Evolutionary conservation across 2,888 invertebrate species (phyloP).

Genomic region (Marasmarcha lunaedactyla): DNA sequence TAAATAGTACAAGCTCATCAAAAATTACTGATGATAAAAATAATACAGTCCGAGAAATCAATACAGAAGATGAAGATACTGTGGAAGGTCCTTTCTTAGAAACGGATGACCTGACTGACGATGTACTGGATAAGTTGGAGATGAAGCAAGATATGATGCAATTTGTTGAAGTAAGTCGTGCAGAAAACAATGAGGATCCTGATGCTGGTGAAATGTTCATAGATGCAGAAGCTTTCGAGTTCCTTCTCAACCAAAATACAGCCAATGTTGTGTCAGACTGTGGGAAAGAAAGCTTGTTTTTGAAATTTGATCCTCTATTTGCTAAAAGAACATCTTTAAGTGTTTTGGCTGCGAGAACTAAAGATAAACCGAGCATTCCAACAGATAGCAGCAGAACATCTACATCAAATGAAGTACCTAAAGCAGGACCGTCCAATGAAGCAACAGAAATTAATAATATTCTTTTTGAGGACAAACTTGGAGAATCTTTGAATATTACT

Average conservation of each 20-base stretch:
- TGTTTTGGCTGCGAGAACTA: constrained; percentile 33
- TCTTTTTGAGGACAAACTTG: constrained; percentile 22
- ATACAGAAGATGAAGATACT: constrained; percentile 60
- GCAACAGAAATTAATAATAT: constrained; percentile 21
- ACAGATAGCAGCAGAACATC: constrained; percentile 15
- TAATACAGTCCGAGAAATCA: constrained; percentile 33
- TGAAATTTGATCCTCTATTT: constrained; percentile 60
- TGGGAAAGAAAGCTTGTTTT: constrained; percentile 58
- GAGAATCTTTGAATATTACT: constrained; percentile 32
- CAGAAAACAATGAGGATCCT: constrained; percentile 27
- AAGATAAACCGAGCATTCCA: constrained; percentile 43
- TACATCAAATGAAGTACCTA: constrained; percentile 12
- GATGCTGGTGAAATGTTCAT: constrained; percentile 51
- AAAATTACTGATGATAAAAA: constrained; percentile 32
- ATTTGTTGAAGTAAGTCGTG: constrained; percentile 31
- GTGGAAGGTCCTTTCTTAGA: constrained; percentile 55
- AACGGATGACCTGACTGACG: constrained; percentile 31
- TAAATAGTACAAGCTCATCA: constrained; percentile 25
- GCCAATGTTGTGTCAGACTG: constrained; percentile 42
- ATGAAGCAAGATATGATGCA: constrained; percentile 36
- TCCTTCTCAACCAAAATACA: constrained; percentile 51
- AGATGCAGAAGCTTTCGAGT: constrained; percentile 58
- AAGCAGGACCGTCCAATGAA: constrained; percentile 29
- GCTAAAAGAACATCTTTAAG: constrained; percentile 48
- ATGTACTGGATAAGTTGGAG: constrained; percentile 24